Conservation (phyloP, 2,888 invertebrate species). For the Spialia ferax region DNA sequence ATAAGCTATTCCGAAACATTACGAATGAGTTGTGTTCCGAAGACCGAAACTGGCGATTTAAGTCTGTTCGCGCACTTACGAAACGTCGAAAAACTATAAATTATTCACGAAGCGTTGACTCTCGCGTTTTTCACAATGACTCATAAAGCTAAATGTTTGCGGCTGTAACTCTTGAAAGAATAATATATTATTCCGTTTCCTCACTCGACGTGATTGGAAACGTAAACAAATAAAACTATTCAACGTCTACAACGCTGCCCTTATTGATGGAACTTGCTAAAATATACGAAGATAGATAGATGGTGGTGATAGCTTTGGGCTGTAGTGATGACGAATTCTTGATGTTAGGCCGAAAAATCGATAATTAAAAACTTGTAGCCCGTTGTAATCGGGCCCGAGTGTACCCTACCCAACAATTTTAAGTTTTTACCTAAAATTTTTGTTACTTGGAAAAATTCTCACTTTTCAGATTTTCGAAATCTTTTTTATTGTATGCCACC, state of each 20-base stretch:
- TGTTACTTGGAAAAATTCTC: too few relatives aligned
- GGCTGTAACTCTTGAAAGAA: neutral
- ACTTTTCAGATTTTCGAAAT: too few relatives aligned
- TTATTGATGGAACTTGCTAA: neutral
- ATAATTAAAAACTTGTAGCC: too few relatives aligned
- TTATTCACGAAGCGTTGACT: neutral
- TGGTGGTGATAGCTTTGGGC: too few relatives aligned
- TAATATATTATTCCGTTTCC: constrained; percentile 9
- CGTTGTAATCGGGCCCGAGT: too few relatives aligned
- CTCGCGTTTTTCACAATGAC: constrained; percentile 11
- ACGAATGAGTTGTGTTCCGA: neutral
- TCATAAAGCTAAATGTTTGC: constrained; percentile 18
- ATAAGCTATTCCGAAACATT: neutral
- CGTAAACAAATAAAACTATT: neutral
- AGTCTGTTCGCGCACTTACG: neutral
- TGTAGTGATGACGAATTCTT: neutral
- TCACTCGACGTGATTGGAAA: constrained; percentile 9
- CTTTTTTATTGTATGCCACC: too few relatives aligned
- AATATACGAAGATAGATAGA: neutral
- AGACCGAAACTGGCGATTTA: neutral
- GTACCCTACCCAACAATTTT: too few relatives aligned
- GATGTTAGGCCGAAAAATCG: too few relatives aligned
- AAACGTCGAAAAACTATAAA: neutral
- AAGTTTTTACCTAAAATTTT: too few relatives aligned
- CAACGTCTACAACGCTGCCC: neutral